Evolutionary conservation across 2,113 vertebrate genomes (phyloP).

Genomic region (Plecotus auritus): DNA sequence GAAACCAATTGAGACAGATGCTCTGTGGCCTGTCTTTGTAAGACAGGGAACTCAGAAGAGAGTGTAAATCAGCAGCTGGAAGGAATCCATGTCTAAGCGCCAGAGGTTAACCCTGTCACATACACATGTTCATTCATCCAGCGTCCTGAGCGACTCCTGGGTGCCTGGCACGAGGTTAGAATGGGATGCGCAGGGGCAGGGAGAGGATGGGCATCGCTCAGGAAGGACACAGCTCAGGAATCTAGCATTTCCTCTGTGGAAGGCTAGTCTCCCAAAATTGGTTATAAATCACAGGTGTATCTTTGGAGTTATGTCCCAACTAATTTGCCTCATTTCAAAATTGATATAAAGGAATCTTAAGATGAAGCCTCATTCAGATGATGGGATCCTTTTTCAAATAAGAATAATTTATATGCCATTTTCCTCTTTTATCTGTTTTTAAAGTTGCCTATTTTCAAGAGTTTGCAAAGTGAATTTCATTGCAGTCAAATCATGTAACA

Average conservation of each 20-base stretch:
- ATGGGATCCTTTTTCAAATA: neutral
- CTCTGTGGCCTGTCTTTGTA: constrained; percentile 28
- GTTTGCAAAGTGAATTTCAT: neutral
- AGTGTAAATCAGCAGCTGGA: constrained; percentile 23
- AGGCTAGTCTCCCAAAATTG: neutral
- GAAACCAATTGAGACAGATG: constrained; percentile 37
- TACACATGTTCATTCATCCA: neutral
- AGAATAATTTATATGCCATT: neutral
- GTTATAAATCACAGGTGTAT: neutral
- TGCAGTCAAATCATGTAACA: neutral
- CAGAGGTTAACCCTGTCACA: neutral
- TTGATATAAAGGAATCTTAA: neutral
- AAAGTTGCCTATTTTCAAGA: neutral
- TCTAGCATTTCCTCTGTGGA: neutral
- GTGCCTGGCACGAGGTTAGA: neutral
- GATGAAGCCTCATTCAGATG: neutral
- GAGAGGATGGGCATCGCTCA: neutral
- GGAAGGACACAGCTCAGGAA: neutral
- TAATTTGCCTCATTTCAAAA: neutral
- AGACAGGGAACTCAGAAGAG: neutral
- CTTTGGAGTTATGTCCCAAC: neutral
- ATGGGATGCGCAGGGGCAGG: neutral
- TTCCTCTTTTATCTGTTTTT: neutral
- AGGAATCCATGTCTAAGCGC: neutral
- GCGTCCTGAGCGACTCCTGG: neutral